Evolutionary conservation across 2,888 invertebrate genomes (phyloP).

Genomic region (Stegana nigrithorax): DNA sequence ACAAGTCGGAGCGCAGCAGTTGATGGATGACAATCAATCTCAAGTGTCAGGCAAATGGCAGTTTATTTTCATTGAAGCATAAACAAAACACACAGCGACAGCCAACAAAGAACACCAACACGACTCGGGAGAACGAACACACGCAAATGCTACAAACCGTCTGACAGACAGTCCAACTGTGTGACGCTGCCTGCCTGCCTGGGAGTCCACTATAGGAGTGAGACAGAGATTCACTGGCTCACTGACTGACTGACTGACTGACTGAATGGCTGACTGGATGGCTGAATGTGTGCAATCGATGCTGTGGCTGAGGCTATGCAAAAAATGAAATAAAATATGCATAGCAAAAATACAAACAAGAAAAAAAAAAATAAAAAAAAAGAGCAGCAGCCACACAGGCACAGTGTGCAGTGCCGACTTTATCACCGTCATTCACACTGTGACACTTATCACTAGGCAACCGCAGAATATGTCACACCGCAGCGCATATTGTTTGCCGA

Average conservation of each 20-base stretch:
- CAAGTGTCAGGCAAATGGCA: conserved; percentile 63
- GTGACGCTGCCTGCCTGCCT: conserved; percentile 43
- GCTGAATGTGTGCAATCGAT: conserved; percentile 6
- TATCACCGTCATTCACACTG: background rate
- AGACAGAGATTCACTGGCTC: conserved; percentile 20
- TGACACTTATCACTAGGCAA: conserved; percentile 12
- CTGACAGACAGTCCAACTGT: conserved; percentile 49
- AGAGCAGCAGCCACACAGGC: conserved; percentile 10
- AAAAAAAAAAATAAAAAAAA: conserved; percentile 30
- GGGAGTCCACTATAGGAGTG: conserved; percentile 6
- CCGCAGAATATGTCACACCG: background rate
- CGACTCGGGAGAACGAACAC: background rate
- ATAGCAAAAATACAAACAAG: conserved; percentile 7
- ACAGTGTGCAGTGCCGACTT: background rate
- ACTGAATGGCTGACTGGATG: conserved; percentile 21
- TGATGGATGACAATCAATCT: conserved; percentile 65
- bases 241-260: conserved; percentile 25
- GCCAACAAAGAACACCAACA: conserved; percentile 34
- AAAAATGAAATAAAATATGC: conserved; percentile 15
- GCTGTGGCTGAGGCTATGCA: background rate
- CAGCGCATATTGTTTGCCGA: too few relatives aligned
- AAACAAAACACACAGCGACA: conserved; percentile 32
- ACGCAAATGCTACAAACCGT: too few relatives aligned
- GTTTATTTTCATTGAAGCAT: conserved; percentile 56
- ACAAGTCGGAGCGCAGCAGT: conserved; percentile 36